phyloP scores from a whole-genome alignment of 2,888 invertebrate species.

The Argyra leucocephala region DNA sequence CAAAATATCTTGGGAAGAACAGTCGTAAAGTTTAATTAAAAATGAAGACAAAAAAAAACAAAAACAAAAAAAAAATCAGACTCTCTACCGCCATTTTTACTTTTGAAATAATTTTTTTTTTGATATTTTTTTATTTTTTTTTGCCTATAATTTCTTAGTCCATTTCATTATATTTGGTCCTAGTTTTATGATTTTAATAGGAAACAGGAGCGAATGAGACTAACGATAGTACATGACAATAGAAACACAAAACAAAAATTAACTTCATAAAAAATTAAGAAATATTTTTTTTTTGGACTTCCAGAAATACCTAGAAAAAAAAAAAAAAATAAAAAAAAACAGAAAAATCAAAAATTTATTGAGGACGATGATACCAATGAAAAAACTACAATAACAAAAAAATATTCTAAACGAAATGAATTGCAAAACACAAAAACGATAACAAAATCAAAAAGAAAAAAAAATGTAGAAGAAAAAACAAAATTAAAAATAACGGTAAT shows the following conservation, averaged over 20 bases:
- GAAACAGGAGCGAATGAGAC: too few relatives aligned
- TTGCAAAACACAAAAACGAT: too few relatives aligned
- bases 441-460: too few relatives aligned
- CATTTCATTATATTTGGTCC: background rate
- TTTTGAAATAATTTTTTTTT: too few relatives aligned
- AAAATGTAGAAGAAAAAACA: background rate
- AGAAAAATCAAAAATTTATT: too few relatives aligned
- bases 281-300: background rate
- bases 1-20: slow-evolving; percentile 3
- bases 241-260: background rate
- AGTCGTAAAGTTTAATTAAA: background rate
- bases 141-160: background rate
- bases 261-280: slow-evolving; percentile 4
- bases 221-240: too few relatives aligned
- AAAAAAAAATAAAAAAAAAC: background rate
- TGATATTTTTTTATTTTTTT: too few relatives aligned
- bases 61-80: background rate
- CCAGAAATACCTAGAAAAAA: background rate
- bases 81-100: too few relatives aligned
- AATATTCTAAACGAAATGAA: too few relatives aligned
- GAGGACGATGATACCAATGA: background rate
- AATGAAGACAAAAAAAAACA: background rate
- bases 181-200: background rate
- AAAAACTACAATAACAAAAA: background rate
- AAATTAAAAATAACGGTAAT: background rate